Percentiles rank a stretch among this genome's conserved stretches.
Evolutionary conservation across 1,140 invertebrate species (phyloP).

Genomic region (Brachionus paranguensis): DNA sequence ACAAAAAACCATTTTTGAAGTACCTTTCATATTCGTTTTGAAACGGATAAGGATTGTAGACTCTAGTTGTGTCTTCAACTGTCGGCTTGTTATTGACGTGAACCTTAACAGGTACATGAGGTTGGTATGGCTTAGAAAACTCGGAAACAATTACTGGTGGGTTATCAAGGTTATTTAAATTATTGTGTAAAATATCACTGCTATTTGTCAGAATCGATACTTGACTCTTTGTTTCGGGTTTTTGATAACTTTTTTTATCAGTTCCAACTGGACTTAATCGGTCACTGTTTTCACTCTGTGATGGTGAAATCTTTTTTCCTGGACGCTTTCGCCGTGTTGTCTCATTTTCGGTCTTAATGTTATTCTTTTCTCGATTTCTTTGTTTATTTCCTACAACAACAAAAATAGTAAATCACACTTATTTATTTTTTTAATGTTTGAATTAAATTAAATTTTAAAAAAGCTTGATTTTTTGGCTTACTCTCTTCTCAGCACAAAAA

Average conservation of each 20-base stretch:
- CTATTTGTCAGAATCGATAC: not conserved
- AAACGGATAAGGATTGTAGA: slow-evolving; percentile 27
- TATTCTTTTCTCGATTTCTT: not conserved
- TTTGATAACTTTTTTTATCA: not conserved
- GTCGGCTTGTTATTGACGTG: slow-evolving; percentile 16
- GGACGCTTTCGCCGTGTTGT: not conserved
- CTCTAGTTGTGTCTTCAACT: slow-evolving; percentile 10
- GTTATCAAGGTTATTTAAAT: not conserved
- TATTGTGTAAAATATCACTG: not conserved
- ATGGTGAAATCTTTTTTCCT: not conserved
- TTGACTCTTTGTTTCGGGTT: slow-evolving; percentile 6
- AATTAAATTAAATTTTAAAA: not conserved
- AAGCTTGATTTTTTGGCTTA: too few relatives aligned
- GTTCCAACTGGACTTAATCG: not conserved
- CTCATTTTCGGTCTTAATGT: not conserved
- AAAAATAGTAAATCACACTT: not conserved
- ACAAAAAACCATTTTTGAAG: slow-evolving; percentile 23
- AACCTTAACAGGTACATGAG: slow-evolving; percentile 7
- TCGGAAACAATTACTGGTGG: not conserved
- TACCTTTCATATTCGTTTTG: slow-evolving; percentile 25
- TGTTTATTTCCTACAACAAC: not conserved
- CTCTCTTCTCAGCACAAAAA: too few relatives aligned
- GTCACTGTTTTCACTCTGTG: not conserved
- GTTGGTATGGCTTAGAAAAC: not conserved
- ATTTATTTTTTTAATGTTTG: too few relatives aligned